Evolutionary conservation across 2,888 invertebrate genomes (phyloP).

Genomic region (Alitta virens): DNA sequence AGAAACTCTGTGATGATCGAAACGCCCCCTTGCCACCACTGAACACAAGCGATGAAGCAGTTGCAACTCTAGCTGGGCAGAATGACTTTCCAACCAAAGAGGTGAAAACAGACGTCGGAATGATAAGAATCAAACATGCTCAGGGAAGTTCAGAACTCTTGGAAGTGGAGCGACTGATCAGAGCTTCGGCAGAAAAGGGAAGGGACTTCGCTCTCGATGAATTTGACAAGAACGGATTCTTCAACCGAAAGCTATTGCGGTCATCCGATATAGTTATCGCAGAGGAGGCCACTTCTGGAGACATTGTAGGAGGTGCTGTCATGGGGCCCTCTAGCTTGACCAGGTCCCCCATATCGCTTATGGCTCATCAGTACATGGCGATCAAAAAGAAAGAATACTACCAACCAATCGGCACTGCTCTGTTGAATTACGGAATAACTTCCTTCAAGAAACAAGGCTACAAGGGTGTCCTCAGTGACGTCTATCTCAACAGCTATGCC

Average conservation of each 20-base stretch:
- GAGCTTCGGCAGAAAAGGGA: not conserved
- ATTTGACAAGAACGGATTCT: not conserved
- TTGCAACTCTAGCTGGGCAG: not conserved
- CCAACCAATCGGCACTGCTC: not conserved
- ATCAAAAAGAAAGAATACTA: not conserved
- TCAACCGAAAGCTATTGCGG: not conserved
- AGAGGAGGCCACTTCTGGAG: not conserved
- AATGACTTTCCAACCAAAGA: not conserved
- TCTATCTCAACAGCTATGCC: not conserved
- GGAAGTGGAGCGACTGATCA: not conserved
- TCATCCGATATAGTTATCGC: not conserved
- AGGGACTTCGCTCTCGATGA: not conserved
- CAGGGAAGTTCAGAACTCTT: not conserved
- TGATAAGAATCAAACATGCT: not conserved
- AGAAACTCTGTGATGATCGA: not conserved
- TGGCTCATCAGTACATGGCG: not conserved
- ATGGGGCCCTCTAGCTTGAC: not conserved
- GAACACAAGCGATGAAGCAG: not conserved
- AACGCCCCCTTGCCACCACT: not conserved
- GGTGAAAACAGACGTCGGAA: not conserved
- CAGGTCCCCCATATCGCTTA: not conserved
- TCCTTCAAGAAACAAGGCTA: not conserved
- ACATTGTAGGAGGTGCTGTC: not conserved
- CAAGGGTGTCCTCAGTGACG: not conserved
- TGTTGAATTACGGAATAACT: not conserved